Evolutionary conservation across 2,797 vertebrate genomes (phyloP).

Genomic region (Cephalopachus bancanus): DNA sequence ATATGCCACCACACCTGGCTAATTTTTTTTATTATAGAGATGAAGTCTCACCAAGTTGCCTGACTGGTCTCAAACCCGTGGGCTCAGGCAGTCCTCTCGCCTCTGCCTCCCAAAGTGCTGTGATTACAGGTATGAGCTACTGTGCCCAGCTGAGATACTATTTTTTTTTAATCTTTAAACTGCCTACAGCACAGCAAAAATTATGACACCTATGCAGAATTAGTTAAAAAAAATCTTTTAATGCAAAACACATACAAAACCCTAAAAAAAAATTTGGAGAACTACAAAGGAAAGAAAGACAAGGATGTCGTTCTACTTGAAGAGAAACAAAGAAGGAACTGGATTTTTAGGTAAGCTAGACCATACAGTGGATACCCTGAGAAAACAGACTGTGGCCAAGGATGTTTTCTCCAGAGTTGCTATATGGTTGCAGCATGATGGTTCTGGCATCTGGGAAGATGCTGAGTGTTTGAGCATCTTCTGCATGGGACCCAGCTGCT

Average conservation of each 20-base stretch:
- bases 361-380: background rate
- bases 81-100: too few species aligned
- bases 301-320: background rate
- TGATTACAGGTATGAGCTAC: too few species aligned
- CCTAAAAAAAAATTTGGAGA: background rate
- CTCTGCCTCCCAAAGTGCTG: too few species aligned
- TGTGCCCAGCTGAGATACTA: too few species aligned
- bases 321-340: background rate
- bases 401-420: background rate
- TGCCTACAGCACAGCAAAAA: background rate
- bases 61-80: too few species aligned
- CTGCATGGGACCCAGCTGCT: background rate
- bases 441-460: background rate
- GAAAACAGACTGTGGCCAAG: background rate
- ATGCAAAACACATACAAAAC: slow-evolving; percentile 10
- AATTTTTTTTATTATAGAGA: too few species aligned
- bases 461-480: background rate
- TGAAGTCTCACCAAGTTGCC: too few species aligned
- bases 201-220: background rate
- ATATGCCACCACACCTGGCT: too few species aligned
- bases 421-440: background rate
- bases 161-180: too few species aligned
- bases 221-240: background rate
- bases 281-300: background rate
- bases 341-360: background rate